Evolutionary conservation across 2,113 vertebrate genomes (phyloP).

Genomic region (Strix aluco): DNA sequence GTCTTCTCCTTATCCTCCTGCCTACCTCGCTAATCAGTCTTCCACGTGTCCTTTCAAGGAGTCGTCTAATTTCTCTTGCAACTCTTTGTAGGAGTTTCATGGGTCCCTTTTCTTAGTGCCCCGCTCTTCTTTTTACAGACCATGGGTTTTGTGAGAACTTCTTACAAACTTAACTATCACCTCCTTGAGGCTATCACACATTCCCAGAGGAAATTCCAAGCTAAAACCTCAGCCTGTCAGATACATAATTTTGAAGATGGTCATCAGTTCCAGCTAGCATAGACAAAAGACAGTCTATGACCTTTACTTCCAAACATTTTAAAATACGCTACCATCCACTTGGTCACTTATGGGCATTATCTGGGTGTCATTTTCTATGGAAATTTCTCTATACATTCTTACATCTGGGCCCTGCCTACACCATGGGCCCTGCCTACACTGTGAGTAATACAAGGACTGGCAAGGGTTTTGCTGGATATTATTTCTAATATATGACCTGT

Average conservation of each 20-base stretch:
- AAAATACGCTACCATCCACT: not conserved
- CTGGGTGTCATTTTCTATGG: not conserved
- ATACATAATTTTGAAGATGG: not conserved
- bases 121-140: not conserved
- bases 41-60: not conserved
- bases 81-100: not conserved
- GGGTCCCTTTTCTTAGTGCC: not conserved
- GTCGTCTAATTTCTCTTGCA: not conserved
- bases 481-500: not conserved
- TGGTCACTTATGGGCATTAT: not conserved
- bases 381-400: not conserved
- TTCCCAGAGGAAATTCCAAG: not conserved
- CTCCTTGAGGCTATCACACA: not conserved
- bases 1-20: not conserved
- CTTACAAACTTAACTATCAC: not conserved
- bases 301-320: not conserved
- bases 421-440: not conserved
- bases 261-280: not conserved
- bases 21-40: not conserved
- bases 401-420: not conserved
- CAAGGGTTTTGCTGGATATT: not conserved
- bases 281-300: not conserved
- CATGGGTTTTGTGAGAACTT: not conserved
- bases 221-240: not conserved
- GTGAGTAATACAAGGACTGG: not conserved